phyloP scores from a whole-genome alignment of 2,888 invertebrate species.

The Microplitis manilae region DNA sequence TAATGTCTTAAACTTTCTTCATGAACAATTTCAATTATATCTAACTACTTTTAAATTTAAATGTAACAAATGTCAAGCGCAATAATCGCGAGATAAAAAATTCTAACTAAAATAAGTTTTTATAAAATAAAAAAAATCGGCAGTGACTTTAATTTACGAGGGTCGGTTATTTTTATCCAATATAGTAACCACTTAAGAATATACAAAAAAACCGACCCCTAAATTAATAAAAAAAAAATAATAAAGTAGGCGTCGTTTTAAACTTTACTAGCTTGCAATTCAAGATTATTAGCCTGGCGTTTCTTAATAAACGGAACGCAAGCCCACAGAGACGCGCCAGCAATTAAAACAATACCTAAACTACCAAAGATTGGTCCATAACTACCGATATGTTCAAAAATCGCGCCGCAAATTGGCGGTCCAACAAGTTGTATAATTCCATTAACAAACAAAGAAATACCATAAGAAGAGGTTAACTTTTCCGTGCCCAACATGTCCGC shows the following conservation, averaged over 20 bases:
- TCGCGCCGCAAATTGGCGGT: constrained; percentile 86
- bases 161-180: no score
- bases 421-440: constrained; percentile 87
- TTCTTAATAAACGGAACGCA: constrained; percentile 81
- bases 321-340: constrained; percentile 83
- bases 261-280: constrained; percentile 50
- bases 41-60: not conserved
- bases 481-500: constrained; percentile 90
- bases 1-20: constrained; percentile 4
- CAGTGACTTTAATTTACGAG: not conserved
- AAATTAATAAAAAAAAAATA: constrained; percentile 7
- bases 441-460: constrained; percentile 88
- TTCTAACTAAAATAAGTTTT: not conserved
- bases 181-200: no score
- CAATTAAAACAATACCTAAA: constrained; percentile 81
- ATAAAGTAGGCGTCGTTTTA: constrained; percentile 32
- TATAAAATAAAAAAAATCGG: not conserved
- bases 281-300: constrained; percentile 49
- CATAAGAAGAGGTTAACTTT: constrained; percentile 87
- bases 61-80: not conserved
- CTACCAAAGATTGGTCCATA: constrained; percentile 83
- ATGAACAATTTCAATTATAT: not conserved
- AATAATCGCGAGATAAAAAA: not conserved
- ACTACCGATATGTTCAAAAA: constrained; percentile 78
- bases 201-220: no score